A percentile compares a stretch with the other conserved stretches of the same genome.
phyloP scores from a whole-genome alignment of 2,113 vertebrate genomes.

The Centropus unirufus region DNA sequence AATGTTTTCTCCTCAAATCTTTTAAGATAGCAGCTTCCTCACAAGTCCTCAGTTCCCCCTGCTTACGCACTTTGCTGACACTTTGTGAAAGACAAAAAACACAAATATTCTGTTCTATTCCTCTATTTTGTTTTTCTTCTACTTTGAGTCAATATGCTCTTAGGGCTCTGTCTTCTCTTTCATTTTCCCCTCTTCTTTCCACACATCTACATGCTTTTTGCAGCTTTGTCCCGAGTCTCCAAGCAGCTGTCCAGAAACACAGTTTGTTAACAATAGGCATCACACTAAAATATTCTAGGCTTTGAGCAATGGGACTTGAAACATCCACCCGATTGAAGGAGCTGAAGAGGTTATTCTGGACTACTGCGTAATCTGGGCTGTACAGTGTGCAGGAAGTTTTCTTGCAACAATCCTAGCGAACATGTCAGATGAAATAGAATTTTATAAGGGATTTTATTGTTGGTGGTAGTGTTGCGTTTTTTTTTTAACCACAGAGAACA shows the following conservation, averaged over 20 bases:
- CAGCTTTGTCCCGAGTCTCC: neutral
- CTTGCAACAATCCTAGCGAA: neutral
- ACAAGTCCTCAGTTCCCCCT: neutral
- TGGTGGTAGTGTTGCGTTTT: neutral
- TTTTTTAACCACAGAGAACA: neutral
- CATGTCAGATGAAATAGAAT: neutral
- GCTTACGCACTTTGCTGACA: neutral
- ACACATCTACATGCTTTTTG: neutral
- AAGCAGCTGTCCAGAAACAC: neutral
- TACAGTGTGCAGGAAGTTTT: neutral
- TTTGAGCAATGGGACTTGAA: neutral
- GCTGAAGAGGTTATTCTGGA: neutral
- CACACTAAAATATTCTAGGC: neutral
- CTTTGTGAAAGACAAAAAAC: neutral
- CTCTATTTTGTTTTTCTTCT: neutral
- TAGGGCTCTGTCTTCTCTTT: neutral
- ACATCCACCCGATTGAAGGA: neutral
- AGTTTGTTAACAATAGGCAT: neutral
- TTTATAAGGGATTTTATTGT: neutral
- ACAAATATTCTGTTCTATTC: neutral
- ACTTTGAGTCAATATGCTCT: neutral
- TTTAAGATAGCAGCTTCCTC: neutral
- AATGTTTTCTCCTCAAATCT: neutral
- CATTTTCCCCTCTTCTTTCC: neutral
- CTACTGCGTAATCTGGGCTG: neutral